Conservation (phyloP, 2,888 invertebrate genomes). For the Andricus curvator region DNA sequence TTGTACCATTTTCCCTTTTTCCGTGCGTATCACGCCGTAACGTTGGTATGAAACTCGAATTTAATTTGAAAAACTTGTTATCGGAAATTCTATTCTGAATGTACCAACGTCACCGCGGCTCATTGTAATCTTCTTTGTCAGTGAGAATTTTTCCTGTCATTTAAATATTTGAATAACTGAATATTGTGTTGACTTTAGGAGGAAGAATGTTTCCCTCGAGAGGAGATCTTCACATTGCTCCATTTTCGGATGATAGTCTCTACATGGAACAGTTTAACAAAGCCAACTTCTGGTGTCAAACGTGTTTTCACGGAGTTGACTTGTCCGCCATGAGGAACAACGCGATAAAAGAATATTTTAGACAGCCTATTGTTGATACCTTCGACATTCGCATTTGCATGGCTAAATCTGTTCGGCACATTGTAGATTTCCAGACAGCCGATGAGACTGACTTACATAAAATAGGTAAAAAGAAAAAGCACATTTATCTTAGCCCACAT, state of each 20-base stretch:
- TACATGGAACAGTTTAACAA: slow-evolving; percentile 99
- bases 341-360: slow-evolving; percentile 98
- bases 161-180: not conserved
- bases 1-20: too few species aligned
- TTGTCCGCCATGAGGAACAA: slow-evolving; percentile 93
- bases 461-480: slow-evolving; percentile 81
- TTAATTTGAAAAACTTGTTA: too few species aligned
- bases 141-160: not conserved
- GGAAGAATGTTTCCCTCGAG: slow-evolving; percentile 99
- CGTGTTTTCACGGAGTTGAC: slow-evolving; percentile 98
- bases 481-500: not conserved
- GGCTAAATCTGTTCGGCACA: slow-evolving; percentile 94
- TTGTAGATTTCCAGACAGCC: slow-evolving; percentile 95
- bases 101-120: too few species aligned
- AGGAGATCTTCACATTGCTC: slow-evolving; percentile 98
- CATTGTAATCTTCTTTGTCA: not conserved
- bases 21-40: too few species aligned
- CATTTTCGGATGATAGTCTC: slow-evolving; percentile 97
- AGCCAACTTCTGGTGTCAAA: slow-evolving; percentile 99
- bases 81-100: too few species aligned
- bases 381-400: slow-evolving; percentile 98
- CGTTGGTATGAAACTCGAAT: too few species aligned
- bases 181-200: slow-evolving; percentile 68
- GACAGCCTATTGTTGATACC: slow-evolving; percentile 98
- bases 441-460: slow-evolving; percentile 96